Conservation (phyloP, 2,888 invertebrate genomes). For the Crioceris asparagi region DNA sequence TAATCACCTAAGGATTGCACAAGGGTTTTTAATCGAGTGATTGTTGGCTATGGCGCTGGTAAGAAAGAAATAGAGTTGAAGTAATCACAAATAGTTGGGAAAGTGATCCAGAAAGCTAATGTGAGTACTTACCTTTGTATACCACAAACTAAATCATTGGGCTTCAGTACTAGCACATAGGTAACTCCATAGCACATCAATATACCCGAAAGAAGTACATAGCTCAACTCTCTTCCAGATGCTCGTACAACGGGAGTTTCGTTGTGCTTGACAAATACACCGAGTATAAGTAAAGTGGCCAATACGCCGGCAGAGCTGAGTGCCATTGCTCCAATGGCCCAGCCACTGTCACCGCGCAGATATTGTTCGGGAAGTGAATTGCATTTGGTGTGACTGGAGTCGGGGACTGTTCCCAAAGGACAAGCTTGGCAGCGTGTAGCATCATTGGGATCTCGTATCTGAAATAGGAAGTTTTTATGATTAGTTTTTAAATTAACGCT, state of each 20-base stretch:
- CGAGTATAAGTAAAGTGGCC: conserved; percentile 53
- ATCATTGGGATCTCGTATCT: conserved; percentile 71
- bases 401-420: conserved; percentile 73
- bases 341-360: conserved; percentile 69
- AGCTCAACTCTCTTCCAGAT: conserved; percentile 81
- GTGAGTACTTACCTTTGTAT: conserved; percentile 61
- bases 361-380: conserved; percentile 73
- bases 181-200: conserved; percentile 88
- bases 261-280: conserved; percentile 57
- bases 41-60: background rate
- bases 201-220: conserved; percentile 82
- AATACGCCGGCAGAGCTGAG: conserved; percentile 66
- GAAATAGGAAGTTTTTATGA: conserved; percentile 22
- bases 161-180: conserved; percentile 79
- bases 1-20: no score
- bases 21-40: background rate
- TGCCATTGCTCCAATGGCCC: conserved; percentile 90
- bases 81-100: no score
- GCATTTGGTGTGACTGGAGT: conserved; percentile 61
- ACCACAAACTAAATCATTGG: conserved; percentile 80
- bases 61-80: no score
- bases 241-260: conserved; percentile 96
- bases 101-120: no score
- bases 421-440: conserved; percentile 80
- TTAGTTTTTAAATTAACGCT: no score